These are phyloP conservation scores for Hydropsyche tenuis DNA, from an alignment of 1,140 invertebrate species.

Conservation along the genomic window DNA sequence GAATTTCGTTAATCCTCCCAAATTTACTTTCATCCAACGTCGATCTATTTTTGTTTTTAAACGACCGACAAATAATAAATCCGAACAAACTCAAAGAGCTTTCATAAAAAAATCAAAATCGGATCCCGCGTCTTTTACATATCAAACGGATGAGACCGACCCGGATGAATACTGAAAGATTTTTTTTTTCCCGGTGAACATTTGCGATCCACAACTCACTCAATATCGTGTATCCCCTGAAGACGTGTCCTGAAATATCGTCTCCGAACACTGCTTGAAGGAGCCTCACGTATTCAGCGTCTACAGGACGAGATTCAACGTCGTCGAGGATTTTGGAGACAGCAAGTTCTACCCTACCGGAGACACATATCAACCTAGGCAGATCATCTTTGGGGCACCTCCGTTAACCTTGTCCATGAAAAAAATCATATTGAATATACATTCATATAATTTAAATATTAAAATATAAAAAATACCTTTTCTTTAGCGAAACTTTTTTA, in stretches of 20 bases:
- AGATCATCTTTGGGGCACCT: conserved; percentile 62
- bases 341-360: conserved; percentile 68
- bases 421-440: background rate
- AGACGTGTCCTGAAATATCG: conserved; percentile 65
- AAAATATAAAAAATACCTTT: conserved; percentile 55
- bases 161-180: no score
- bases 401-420: conserved; percentile 61
- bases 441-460: background rate
- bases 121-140: no score
- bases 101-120: no score
- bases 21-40: no score
- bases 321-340: conserved; percentile 73
- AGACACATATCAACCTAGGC: conserved; percentile 64
- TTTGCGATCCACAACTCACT: conserved; percentile 52
- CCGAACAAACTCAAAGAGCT: no score
- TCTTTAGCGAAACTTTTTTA: conserved; percentile 63
- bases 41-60: no score
- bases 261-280: conserved; percentile 64
- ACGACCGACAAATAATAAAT: no score
- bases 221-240: conserved; percentile 65
- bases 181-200: no score
- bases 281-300: conserved; percentile 65
- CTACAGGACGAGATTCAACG: conserved; percentile 65
- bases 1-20: no score
- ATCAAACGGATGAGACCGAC: no score